Base-by-base conservation (phyloP, 2,797 vertebrate species). In the Cirrhinus mrigala region DNA sequence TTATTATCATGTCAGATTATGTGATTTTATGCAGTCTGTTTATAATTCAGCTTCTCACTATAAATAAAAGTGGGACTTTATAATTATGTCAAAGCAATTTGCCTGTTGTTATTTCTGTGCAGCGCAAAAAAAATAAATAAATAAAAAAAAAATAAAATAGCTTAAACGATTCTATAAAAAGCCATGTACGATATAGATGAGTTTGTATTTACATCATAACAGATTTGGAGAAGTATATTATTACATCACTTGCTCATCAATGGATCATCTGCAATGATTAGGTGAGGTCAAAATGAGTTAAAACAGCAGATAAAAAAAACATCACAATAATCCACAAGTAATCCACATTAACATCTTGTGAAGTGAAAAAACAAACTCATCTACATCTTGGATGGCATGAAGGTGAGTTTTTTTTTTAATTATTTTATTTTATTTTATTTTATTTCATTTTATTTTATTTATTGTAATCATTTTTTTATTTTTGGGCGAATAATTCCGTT, bases 1-100 rank as follows among this genome's bases (percentile, higher is more conserved):
- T 73, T 74, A 74, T 82, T 82, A 82, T 73, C 37, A 22, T 60
- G 69, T 74, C 81, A 74, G 81, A 74, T 62, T 62, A 81, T 46
- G 52, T 56, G 64, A 81, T 66, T 40, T 54, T 46, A 52, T 27
- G 46, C 29, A 40, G 12, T 58, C 66, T 44, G 22, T 70, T 81
- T 81, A 44, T 44, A 6, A 71, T 58, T 58, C 52, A 11, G 33
- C 11, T 81, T 44, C 52, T 69, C 16, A 20, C 15, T 44, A 70
- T 56, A 44, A 44, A 81, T 70, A 62, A 44, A 2, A 44, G 62
- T 44, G 4, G 15, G 22, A 27, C 7, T 18, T 44, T 18, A 24
- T 24, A 24, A 60, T 77, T n/a, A 52, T 6, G 75, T 6, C 46
- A 80, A 33, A 52, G 18, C 6, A n/a, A 22, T 56, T 69, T 29